Evolutionary conservation across 2,113 vertebrate genomes (phyloP).

Genomic region (Xenus cinereus): DNA sequence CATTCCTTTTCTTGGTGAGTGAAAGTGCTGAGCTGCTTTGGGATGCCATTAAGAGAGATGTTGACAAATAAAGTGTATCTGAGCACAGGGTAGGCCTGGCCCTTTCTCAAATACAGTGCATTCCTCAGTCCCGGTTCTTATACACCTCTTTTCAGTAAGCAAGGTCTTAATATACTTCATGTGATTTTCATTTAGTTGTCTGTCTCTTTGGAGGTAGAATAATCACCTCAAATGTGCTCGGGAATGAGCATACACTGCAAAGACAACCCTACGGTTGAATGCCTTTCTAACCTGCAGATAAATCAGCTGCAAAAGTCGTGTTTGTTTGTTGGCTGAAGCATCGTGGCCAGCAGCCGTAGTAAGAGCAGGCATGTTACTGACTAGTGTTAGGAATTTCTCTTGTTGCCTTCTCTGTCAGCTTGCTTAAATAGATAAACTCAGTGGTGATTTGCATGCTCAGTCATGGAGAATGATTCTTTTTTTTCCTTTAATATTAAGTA

Average conservation of each 20-base stretch:
- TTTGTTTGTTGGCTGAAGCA: background rate
- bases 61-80: background rate
- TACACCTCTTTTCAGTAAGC: background rate
- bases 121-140: background rate
- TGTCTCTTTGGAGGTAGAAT: background rate
- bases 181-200: background rate
- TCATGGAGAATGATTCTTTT: background rate
- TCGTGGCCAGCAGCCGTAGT: background rate
- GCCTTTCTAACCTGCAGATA: background rate
- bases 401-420: background rate
- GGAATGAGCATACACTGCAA: background rate
- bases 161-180: background rate
- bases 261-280: background rate
- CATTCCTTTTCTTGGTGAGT: background rate
- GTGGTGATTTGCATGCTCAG: background rate
- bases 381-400: background rate
- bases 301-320: background rate
- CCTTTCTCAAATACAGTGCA: background rate
- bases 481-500: background rate
- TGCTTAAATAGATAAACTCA: background rate
- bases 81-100: background rate
- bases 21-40: background rate
- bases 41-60: background rate
- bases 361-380: background rate
- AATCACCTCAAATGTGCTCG: background rate